Evolutionary conservation across 2,888 invertebrate species (phyloP).

Genomic region (Lepidocyrtoides sp.): DNA sequence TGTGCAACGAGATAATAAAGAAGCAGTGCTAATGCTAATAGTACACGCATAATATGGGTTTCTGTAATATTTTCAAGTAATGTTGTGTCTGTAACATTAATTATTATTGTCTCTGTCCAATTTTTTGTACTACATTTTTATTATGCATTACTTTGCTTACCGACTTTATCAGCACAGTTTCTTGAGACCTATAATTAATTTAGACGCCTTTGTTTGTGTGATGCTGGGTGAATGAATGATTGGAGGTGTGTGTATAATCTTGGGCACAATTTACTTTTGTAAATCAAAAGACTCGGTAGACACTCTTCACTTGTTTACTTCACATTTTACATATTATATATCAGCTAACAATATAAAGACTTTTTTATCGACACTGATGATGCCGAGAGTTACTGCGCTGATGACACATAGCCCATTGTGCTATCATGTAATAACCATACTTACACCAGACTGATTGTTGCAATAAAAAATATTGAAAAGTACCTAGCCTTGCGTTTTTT

Average conservation of each 20-base stretch:
- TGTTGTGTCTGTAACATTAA: constrained; percentile 21
- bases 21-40: background rate
- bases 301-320: constrained; percentile 9
- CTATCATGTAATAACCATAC: constrained; percentile 38
- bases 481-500: constrained; percentile 59
- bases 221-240: constrained; percentile 14
- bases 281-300: background rate
- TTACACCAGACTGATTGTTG: constrained; percentile 35
- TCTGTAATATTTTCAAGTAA: background rate
- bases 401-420: constrained; percentile 37
- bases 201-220: constrained; percentile 52
- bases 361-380: constrained; percentile 2
- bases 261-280: constrained; percentile 21
- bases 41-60: background rate
- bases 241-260: constrained; percentile 23
- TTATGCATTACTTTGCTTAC: constrained; percentile 45
- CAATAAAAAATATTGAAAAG: constrained; percentile 27
- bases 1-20: background rate
- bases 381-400: constrained; percentile 6
- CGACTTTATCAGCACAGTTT: constrained; percentile 51
- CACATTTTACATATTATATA: constrained; percentile 10
- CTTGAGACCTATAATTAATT: constrained; percentile 51
- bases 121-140: background rate
- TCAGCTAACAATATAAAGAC: background rate
- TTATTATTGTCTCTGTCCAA: constrained; percentile 41